phyloP scores from a whole-genome alignment of 2,113 vertebrate species.

The Dolichotis patagonum region DNA sequence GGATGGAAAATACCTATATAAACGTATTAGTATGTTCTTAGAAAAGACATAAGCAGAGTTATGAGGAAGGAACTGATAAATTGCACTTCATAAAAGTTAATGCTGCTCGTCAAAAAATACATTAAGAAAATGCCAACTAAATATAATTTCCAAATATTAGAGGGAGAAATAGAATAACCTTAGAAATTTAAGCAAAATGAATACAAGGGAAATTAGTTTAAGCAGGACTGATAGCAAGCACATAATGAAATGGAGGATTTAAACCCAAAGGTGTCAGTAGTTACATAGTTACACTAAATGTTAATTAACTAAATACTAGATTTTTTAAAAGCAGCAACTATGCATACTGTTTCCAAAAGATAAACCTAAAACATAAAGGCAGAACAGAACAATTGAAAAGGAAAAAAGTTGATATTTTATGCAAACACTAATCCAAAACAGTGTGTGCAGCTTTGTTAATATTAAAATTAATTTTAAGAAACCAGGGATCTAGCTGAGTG shows the following conservation, averaged over 20 bases:
- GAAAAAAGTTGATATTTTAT: neutral
- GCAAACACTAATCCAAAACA: neutral
- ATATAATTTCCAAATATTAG: neutral
- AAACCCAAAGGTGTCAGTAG: neutral
- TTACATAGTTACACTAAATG: neutral
- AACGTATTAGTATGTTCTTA: neutral
- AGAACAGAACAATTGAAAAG: neutral
- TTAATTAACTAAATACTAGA: neutral
- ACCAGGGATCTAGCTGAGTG: too few relatives aligned
- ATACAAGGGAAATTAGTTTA: neutral
- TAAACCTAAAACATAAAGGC: neutral
- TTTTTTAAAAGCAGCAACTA: neutral
- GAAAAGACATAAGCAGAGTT: neutral
- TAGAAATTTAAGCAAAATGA: constrained; percentile 13
- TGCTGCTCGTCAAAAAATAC: neutral
- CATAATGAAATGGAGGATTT: neutral
- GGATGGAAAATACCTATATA: neutral
- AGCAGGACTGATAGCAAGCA: neutral
- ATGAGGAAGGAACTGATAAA: neutral
- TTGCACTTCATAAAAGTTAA: neutral
- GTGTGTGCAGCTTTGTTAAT: neutral
- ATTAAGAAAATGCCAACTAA: neutral
- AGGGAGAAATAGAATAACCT: neutral
- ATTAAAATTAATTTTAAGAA: neutral
- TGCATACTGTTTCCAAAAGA: neutral